Evolutionary conservation across 2,888 invertebrate genomes (phyloP).

Genomic region (Diaprepes abbreviatus): DNA sequence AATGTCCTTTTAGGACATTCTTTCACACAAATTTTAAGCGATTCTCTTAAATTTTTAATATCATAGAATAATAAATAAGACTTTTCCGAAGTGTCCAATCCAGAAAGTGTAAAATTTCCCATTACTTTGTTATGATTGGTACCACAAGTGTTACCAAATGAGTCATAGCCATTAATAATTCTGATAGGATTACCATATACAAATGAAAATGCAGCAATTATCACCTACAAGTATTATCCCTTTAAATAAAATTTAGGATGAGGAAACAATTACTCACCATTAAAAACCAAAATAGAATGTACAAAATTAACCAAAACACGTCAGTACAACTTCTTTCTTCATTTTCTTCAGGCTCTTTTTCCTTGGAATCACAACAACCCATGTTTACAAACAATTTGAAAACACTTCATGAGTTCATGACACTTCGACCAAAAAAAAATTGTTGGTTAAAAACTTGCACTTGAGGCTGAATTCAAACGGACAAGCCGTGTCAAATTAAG

Average conservation of each 20-base stretch:
- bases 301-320: conserved; percentile 84
- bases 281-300: conserved; percentile 84
- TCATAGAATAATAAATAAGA: conserved; percentile 89
- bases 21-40: conserved; percentile 91
- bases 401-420: too few relatives aligned
- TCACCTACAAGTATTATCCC: conserved; percentile 71
- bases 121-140: conserved; percentile 82
- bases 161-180: conserved; percentile 92
- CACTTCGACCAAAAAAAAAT: too few relatives aligned
- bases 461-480: too few relatives aligned
- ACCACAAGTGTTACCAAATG: conserved; percentile 95
- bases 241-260: background rate
- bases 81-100: conserved; percentile 83
- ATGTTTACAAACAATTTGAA: conserved; percentile 62
- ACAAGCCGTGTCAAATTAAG: too few relatives aligned
- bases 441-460: too few relatives aligned
- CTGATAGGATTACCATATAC: conserved; percentile 89
- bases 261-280: conserved; percentile 73
- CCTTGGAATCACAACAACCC: conserved; percentile 79
- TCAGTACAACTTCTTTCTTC: conserved; percentile 84
- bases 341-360: conserved; percentile 62
- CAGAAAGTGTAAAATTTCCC: conserved; percentile 81
- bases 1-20: conserved; percentile 84
- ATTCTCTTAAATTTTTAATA: conserved; percentile 79
- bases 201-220: conserved; percentile 88